Evolutionary conservation across 2,888 invertebrate genomes (phyloP), one percentile per base, ranked within the genome.

Genomic region (Iselma pallidipennis): DNA sequence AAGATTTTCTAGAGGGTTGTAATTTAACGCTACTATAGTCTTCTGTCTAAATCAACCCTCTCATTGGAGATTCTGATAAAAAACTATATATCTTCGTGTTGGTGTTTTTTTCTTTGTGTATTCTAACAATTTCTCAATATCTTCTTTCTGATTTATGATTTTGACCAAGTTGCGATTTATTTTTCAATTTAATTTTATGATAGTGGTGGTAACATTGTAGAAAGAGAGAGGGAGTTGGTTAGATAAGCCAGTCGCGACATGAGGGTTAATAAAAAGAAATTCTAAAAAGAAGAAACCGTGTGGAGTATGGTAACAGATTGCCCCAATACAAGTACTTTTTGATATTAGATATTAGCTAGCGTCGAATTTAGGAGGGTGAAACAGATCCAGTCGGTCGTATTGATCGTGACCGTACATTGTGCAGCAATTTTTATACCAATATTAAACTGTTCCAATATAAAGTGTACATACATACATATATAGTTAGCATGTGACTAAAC

Each of bases 271-370:
- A 68, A 69, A 69, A 68, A 63, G 66, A 59, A 58, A 57, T 52
- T 42, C 57, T 54, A 61, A 51, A 54, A 50, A 50, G 25, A 16
- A 49, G 49, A 23, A 14, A 49, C 49, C 25, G 49, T 28, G 50
- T 26, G 14, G 50, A 37, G 55, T 65, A 61, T 69, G 58, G 58
- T 66, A 66, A 64, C 71, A 69, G 71, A 71, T 69, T 70, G 69
- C 69, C 68, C 62, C 61, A 60, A 66, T 50, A 54, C 61, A 61
- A 71, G 70, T 72, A 73, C 71, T 72, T 72, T 72, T 66, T 71
- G 74, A 74, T 74, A 73, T 72, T 72, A 71, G 73, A 73, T 69
- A 73, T 71, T 69, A 68, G 71, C 61, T 67, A 16, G 42, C 45
- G 50, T 42, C 54, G 52, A 42, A 55, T 48, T 42, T 42, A 23